phyloP scores from a whole-genome alignment of 2,113 vertebrate genomes.

The Camelus bactrianus region DNA sequence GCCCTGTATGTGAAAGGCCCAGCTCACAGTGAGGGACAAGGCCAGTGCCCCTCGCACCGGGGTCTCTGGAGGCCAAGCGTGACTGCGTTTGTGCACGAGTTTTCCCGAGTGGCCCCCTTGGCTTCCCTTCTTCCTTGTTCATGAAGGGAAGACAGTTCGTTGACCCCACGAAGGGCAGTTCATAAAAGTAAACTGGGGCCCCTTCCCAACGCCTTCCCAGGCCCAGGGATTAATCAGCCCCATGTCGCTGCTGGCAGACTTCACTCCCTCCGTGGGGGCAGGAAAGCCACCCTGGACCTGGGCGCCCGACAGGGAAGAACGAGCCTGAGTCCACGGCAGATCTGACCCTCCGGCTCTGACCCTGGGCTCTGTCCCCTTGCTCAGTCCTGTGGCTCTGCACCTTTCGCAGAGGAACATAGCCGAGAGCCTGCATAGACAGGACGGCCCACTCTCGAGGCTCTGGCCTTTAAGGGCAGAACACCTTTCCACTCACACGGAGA shows the following conservation, averaged over 20 bases:
- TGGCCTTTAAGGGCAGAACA: background rate
- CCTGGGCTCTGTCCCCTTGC: accelerated
- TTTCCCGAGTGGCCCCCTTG: background rate
- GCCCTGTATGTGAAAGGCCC: background rate
- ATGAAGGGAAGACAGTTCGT: background rate
- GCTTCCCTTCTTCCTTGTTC: background rate
- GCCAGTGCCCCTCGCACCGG: background rate
- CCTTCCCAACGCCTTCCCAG: background rate
- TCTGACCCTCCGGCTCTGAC: accelerated
- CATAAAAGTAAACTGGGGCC: background rate
- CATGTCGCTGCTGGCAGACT: background rate
- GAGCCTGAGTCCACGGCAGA: accelerated
- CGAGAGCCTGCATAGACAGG: background rate
- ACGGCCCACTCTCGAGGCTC: background rate
- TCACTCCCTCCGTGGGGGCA: background rate
- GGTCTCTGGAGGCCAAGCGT: background rate
- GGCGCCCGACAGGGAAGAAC: background rate
- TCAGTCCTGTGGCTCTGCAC: background rate
- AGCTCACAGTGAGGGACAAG: accelerated
- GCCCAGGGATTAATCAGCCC: background rate
- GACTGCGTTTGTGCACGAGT: background rate
- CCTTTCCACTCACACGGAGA: background rate
- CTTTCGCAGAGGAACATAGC: background rate
- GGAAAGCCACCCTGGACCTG: background rate
- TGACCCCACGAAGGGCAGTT: background rate